These are phyloP conservation scores for Chelmon rostratus DNA, from an alignment of 2,797 vertebrate genomes.

Conservation along the genomic window DNA sequence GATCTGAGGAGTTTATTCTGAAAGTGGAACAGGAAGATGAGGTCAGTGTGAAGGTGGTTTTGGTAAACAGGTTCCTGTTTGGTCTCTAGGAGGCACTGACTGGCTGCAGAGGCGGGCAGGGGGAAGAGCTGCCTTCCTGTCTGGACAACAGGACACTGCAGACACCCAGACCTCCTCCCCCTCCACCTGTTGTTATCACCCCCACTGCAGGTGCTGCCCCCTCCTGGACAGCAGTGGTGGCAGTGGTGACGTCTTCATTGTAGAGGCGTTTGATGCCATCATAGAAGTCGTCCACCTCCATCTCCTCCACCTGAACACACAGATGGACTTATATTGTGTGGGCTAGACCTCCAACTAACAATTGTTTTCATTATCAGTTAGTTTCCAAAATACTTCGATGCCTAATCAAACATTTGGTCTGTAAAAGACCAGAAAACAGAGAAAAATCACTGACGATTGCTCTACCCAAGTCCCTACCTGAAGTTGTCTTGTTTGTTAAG, in stretches of 20 bases:
- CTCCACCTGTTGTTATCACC: conserved; percentile 61
- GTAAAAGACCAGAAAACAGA: not conserved
- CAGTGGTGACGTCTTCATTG: conserved; percentile 88
- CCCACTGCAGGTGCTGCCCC: conserved; percentile 71
- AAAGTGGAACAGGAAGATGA: not conserved
- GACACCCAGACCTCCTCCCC: conserved; percentile 69
- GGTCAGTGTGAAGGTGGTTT: conserved; percentile 33
- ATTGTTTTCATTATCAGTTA: not conserved
- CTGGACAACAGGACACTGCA: conserved; percentile 81
- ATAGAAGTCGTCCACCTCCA: conserved; percentile 98
- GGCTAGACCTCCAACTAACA: not conserved
- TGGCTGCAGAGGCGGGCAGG: conserved; percentile 94
- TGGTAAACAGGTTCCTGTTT: conserved; percentile 38
- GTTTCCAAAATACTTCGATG: not conserved
- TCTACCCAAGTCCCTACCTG: not conserved
- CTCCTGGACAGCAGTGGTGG: conserved; percentile 75
- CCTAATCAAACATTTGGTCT: not conserved
- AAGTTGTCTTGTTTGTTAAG: not conserved
- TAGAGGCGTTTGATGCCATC: conserved; percentile 97
- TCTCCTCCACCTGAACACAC: conserved; percentile 90
- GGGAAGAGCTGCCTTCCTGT: conserved; percentile 88
- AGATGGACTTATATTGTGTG: not conserved
- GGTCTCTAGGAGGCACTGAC: conserved; percentile 89
- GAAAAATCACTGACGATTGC: not conserved
- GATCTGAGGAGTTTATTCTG: not conserved